These are phyloP conservation scores for Ictalurus punctatus DNA, from an alignment of 2,113 vertebrate species.

Conservation along the genomic window DNA sequence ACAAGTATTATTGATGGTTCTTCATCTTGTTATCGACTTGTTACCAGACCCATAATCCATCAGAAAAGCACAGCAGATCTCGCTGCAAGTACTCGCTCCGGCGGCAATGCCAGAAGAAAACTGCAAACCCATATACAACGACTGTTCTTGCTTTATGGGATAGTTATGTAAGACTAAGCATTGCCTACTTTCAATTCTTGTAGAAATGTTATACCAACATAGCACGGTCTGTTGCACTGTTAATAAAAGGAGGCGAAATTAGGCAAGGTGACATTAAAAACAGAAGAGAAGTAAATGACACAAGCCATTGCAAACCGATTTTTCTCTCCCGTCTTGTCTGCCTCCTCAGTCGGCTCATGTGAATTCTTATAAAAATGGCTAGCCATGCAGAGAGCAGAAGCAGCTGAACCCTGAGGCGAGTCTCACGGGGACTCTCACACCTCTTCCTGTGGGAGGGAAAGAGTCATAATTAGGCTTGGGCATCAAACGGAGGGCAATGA, in stretches of 20 bases:
- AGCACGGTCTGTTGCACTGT: background rate
- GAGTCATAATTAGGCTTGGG: constrained; percentile 44
- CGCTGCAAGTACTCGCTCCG: background rate
- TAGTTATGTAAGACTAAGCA: background rate
- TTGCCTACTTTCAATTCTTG: constrained; percentile 23
- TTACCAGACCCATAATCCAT: constrained; percentile 6
- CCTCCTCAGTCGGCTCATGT: background rate
- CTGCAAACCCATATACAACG: background rate
- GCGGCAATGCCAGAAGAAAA: background rate
- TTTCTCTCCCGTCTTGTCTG: background rate
- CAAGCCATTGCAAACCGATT: constrained; percentile 2
- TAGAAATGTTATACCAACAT: constrained; percentile 21
- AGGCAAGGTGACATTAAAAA: background rate
- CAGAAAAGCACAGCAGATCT: constrained; percentile 12
- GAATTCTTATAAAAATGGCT: constrained; percentile 14
- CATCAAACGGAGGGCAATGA: constrained; percentile 36
- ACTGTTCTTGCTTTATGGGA: background rate
- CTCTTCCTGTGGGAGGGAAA: constrained; percentile 37
- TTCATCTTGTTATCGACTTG: constrained; percentile 22
- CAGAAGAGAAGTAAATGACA: background rate
- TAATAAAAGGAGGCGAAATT: constrained; percentile 5
- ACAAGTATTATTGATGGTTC: constrained; percentile 31
- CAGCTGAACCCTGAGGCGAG: constrained; percentile 29
- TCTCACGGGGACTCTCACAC: constrained; percentile 31
- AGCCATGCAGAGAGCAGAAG: constrained; percentile 28